Conservation (phyloP, 2,888 invertebrate genomes). For the Archips crataeganus region DNA sequence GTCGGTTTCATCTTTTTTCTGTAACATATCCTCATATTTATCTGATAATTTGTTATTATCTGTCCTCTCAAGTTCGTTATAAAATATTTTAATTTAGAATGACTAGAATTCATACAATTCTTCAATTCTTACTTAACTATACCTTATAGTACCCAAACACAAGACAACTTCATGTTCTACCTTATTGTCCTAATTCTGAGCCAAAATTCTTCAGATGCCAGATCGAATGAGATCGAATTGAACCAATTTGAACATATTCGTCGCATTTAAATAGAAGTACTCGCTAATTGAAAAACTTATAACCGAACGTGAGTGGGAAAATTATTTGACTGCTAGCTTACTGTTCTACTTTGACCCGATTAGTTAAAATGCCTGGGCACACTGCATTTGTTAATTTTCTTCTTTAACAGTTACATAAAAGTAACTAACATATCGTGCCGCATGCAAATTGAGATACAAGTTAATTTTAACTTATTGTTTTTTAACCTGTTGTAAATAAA, state of each 20-base stretch:
- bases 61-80: too few species aligned
- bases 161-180: conserved; percentile 22
- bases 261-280: conserved; percentile 18
- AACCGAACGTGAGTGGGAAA: not conserved
- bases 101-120: too few species aligned
- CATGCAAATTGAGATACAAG: too few species aligned
- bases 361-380: not conserved
- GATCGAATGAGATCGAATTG: not conserved
- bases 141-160: too few species aligned
- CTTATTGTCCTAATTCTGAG: conserved; percentile 23
- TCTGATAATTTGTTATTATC: not conserved
- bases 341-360: not conserved
- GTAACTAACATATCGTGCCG: too few species aligned
- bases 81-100: too few species aligned
- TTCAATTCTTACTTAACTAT: too few species aligned
- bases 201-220: conserved; percentile 5
- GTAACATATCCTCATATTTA: not conserved
- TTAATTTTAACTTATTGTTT: too few species aligned
- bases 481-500: too few species aligned
- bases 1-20: too few species aligned
- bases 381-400: too few species aligned
- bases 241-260: conserved; percentile 20
- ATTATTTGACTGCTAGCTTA: not conserved
- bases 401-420: too few species aligned
- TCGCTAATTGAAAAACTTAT: not conserved